Conservation (phyloP, 2,113 vertebrate genomes). For the Callionymus lyra region DNA sequence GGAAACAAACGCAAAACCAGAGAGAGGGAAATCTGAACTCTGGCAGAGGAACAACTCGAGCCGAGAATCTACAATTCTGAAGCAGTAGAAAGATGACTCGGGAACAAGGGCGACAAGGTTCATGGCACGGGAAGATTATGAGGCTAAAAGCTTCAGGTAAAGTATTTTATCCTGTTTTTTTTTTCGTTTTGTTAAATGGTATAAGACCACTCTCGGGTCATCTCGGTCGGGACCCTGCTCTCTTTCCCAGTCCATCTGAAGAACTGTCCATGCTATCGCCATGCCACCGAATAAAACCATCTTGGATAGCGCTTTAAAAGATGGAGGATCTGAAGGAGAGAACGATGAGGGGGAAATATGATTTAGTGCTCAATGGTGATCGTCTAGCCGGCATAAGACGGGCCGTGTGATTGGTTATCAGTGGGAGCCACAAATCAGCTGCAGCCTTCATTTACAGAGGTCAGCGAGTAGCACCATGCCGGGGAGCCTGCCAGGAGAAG, state of each 20-base stretch:
- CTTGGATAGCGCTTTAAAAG: conserved; percentile 43
- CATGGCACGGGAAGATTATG: too few relatives aligned
- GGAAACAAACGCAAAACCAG: too few relatives aligned
- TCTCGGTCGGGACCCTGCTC: conserved; percentile 5
- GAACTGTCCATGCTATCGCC: conserved; percentile 29
- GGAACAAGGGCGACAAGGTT: too few relatives aligned
- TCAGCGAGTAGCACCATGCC: conserved; percentile 41
- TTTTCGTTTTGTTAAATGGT: too few relatives aligned
- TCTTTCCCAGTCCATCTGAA: conserved; percentile 16
- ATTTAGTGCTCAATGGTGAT: conserved; percentile 41
- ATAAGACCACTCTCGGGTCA: conserved; percentile 8
- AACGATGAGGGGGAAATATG: conserved; percentile 44
- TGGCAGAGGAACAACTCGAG: too few relatives aligned
- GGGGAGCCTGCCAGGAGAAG: conserved; percentile 11
- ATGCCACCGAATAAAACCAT: conserved; percentile 41
- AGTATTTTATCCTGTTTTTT: too few relatives aligned
- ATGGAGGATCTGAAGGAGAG: conserved; percentile 23
- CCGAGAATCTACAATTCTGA: too few relatives aligned
- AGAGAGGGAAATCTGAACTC: too few relatives aligned
- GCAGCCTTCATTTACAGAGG: conserved; percentile 53
- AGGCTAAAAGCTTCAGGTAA: too few relatives aligned
- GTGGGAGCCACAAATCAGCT: conserved; percentile 50
- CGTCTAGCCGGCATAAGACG: conserved; percentile 28
- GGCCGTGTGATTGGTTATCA: conserved; percentile 57
- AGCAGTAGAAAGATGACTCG: too few relatives aligned